phyloP scores from a whole-genome alignment of 2,888 invertebrate species.

The Micropterix aruncella region DNA sequence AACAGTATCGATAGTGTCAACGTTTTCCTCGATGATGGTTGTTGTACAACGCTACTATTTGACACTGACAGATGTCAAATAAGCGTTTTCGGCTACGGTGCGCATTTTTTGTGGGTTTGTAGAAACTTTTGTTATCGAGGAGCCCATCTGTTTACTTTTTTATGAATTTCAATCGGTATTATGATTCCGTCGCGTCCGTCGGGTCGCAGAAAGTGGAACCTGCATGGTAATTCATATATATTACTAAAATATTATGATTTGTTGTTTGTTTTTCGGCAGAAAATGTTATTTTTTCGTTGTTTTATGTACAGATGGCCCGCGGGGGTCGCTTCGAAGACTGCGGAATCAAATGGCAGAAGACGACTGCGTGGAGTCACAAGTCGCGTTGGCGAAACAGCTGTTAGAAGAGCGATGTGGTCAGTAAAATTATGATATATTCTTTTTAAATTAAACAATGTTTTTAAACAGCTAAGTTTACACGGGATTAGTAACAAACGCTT shows the following conservation, averaged over 20 bases:
- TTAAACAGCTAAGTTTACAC: background rate
- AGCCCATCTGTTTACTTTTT: background rate
- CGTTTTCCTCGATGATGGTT: too few relatives aligned
- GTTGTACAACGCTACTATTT: too few relatives aligned
- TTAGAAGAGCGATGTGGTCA: slow-evolving; percentile 66
- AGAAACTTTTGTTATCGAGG: background rate
- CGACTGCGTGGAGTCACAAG: slow-evolving; percentile 81
- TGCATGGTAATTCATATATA: slow-evolving; percentile 46
- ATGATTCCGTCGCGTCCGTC: slow-evolving; percentile 41
- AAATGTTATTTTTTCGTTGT: background rate
- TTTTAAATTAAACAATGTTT: slow-evolving; percentile 1
- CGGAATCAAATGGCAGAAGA: slow-evolving; percentile 70
- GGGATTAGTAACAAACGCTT: background rate
- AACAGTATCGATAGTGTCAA: too few relatives aligned
- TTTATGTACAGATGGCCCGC: slow-evolving; percentile 45
- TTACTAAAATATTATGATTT: slow-evolving; percentile 2
- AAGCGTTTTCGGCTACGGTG: background rate
- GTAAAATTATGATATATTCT: slow-evolving; percentile 10
- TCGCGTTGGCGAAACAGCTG: slow-evolving; percentile 71
- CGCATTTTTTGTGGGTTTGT: slow-evolving; percentile 21
- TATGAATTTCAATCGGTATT: slow-evolving; percentile 25
- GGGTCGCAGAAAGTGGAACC: slow-evolving; percentile 62
- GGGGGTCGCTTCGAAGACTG: slow-evolving; percentile 47
- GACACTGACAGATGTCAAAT: background rate
- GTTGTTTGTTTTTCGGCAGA: too few relatives aligned